These are phyloP conservation scores for Dermatemys mawii DNA, from an alignment of 2,113 vertebrate genomes.

Conservation along the genomic window DNA sequence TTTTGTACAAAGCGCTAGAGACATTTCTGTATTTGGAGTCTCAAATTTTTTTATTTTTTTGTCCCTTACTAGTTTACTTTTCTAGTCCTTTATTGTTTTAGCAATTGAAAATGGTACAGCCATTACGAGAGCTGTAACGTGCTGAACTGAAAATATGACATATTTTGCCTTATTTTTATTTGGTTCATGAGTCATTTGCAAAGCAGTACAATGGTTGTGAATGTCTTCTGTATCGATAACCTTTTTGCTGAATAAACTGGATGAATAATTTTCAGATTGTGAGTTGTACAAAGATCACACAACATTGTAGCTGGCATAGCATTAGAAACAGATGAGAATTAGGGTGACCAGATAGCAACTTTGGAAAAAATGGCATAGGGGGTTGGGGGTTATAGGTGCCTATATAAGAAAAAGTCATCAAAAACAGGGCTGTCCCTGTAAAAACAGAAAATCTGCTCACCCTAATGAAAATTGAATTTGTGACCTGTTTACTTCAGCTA, in stretches of 20 bases:
- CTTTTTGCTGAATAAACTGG: rapidly evolving
- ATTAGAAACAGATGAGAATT: not conserved
- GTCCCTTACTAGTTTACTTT: constrained; percentile 14
- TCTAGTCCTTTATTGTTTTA: not conserved
- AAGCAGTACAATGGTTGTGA: not conserved
- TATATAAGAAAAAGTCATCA: no score
- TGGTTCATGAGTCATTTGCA: not conserved
- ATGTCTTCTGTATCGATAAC: not conserved
- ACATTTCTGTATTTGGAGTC: constrained; percentile 41
- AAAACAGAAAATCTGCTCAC: no score
- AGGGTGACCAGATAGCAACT: no score
- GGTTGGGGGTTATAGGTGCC: no score
- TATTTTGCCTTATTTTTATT: not conserved
- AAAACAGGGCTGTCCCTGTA: no score
- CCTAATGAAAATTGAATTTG: not conserved
- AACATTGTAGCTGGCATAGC: not conserved
- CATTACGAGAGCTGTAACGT: not conserved
- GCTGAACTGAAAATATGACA: not conserved
- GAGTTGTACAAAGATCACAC: not conserved
- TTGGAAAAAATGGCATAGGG: no score
- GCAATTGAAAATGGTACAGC: not conserved
- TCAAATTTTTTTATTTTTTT: not conserved
- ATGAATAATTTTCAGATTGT: not conserved
- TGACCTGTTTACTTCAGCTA: not conserved
- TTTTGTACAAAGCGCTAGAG: not conserved